phyloP scores from a whole-genome alignment of 2,888 invertebrate genomes.

The Gastracanthus pulcherrimus region DNA sequence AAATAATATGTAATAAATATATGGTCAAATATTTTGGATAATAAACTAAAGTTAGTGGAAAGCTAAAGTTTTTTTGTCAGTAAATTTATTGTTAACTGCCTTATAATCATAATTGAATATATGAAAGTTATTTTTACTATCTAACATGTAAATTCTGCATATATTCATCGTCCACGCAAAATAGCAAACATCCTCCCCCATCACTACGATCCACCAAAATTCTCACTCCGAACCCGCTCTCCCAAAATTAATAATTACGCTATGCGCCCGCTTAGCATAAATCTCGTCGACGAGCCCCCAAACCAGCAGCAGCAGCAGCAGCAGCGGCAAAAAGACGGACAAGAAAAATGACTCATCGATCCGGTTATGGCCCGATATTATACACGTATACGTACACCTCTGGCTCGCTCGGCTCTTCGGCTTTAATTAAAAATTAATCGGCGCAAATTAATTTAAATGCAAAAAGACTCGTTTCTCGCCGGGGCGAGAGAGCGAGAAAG shows the following conservation, averaged over 20 bases:
- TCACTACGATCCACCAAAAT: too few species aligned
- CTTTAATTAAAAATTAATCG: slow-evolving; percentile 76
- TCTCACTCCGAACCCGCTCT: neutral
- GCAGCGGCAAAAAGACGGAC: neutral
- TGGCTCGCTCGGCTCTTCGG: slow-evolving; percentile 46
- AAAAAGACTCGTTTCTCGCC: slow-evolving; percentile 64
- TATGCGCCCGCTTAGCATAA: slow-evolving; percentile 46
- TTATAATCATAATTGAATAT: too few species aligned
- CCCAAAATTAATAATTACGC: slow-evolving; percentile 52
- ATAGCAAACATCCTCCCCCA: too few species aligned
- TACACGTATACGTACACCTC: neutral
- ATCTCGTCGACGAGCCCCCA: slow-evolving; percentile 29
- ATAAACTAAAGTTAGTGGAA: too few species aligned
- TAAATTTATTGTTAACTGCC: too few species aligned
- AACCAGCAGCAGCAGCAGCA: neutral
- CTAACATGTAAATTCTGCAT: too few species aligned
- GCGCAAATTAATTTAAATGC: slow-evolving; percentile 76
- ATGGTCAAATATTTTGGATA: too few species aligned
- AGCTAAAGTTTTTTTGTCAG: too few species aligned
- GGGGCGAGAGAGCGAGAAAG: slow-evolving; percentile 57
- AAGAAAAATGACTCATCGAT: slow-evolving; percentile 44
- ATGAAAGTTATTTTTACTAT: too few species aligned
- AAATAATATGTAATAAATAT: too few species aligned
- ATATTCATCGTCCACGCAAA: too few species aligned
- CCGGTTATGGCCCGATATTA: slow-evolving; percentile 38